These are phyloP conservation scores for Fulica atra DNA, from an alignment of 2,113 vertebrate species.

Conservation along the genomic window DNA sequence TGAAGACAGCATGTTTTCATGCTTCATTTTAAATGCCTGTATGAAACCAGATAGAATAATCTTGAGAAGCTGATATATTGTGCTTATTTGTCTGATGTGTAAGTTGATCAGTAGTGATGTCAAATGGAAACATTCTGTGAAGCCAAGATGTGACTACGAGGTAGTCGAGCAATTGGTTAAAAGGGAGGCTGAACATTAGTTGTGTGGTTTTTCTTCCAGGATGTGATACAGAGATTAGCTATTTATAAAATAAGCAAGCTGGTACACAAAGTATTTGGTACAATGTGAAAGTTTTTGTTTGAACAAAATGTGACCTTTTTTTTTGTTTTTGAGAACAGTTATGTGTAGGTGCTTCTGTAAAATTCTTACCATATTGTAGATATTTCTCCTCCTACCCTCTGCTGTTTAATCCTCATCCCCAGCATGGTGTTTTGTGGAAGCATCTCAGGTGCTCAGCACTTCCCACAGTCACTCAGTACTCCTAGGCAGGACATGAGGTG, in stretches of 20 bases:
- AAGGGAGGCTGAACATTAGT: not conserved
- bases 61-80: not conserved
- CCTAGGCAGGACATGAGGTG: not conserved
- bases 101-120: not conserved
- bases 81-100: not conserved
- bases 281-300: not conserved
- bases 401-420: not conserved
- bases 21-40: slow-evolving; percentile 15
- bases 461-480: not conserved
- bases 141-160: not conserved
- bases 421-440: not conserved
- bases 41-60: not conserved
- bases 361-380: not conserved
- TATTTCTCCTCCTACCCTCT: not conserved
- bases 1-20: slow-evolving; percentile 35
- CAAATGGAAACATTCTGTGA: not conserved
- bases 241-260: not conserved
- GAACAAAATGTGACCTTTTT: not conserved
- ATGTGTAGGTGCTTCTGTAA: not conserved
- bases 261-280: not conserved
- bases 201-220: not conserved
- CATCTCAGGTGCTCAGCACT: not conserved
- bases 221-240: not conserved
- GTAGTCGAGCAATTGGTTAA: not conserved
- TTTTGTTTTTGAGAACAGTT: not conserved